Conservation (phyloP, 2,888 invertebrate species). For the Xestia sexstrigata region DNA sequence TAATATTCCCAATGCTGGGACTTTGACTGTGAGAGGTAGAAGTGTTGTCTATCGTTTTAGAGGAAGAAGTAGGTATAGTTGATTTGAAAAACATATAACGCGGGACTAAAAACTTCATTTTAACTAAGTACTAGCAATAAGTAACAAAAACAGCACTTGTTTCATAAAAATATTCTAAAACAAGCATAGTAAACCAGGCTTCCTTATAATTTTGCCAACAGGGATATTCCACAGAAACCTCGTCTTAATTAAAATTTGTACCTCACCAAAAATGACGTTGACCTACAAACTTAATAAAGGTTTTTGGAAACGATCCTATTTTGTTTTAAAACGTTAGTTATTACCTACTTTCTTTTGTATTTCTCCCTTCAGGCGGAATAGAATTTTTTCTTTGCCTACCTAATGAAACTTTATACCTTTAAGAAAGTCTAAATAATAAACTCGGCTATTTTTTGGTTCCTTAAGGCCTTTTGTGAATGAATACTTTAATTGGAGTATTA, state of each 20-base stretch:
- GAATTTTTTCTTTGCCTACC: conserved; percentile 32
- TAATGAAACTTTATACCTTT: conserved; percentile 50
- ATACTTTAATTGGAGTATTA: conserved; percentile 21
- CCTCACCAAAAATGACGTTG: conserved; percentile 34
- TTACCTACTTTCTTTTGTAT: conserved; percentile 46
- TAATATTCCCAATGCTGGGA: not conserved
- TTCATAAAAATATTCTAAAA: conserved; percentile 18
- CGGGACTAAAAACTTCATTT: not conserved
- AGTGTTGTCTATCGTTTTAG: not conserved
- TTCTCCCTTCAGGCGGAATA: conserved; percentile 46
- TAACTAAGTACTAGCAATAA: conserved; percentile 2
- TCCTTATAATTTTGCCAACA: conserved; percentile 6
- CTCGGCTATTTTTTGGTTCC: conserved; percentile 20
- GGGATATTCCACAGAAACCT: conserved; percentile 10
- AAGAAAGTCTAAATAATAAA: conserved; percentile 50
- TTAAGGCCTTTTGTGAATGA: conserved; percentile 11
- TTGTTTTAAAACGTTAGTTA: conserved; percentile 53
- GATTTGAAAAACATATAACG: not conserved
- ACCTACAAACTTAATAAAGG: conserved; percentile 46
- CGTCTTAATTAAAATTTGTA: conserved; percentile 50
- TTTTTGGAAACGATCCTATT: conserved; percentile 36
- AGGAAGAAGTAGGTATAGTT: too few species aligned
- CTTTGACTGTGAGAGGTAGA: not conserved
- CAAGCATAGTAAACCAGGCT: conserved; percentile 9
- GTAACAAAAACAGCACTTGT: conserved; percentile 1